Evolutionary conservation across 1,140 invertebrate species (phyloP), one percentile per base, ranked within the genome.

Genomic region (Halictus rubicundus): DNA sequence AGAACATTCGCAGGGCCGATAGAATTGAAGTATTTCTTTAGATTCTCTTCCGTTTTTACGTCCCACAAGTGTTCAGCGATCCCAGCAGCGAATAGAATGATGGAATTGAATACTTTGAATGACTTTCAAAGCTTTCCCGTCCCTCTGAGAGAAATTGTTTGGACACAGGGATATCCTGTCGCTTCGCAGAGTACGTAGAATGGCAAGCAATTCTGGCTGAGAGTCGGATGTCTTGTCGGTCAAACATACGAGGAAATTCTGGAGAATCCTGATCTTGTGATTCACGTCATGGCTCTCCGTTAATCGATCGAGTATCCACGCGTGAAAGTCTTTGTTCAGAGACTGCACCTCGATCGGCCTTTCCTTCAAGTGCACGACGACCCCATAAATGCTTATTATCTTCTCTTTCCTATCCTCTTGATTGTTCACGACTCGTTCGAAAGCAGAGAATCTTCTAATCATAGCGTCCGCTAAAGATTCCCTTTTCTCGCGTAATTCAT

Each of bases 201-300:
- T 88, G 0, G 52, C 61, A 69, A 74, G 68, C 0, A 92, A 42
- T 42, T 89, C 82, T 2, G 80, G 49, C 77, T 85, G 84, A 1
- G 81, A 73, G 10, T 84, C 37, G 0, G 69, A 78, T 6, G 82
- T 79, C 71, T 80, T 82, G 52, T 88, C 83, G 0, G 78, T 87
- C 23, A 93, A 54, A 60, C 89, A 92, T 32, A 89, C 37, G 4
- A 92, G 73, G 78, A 93, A 93, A 84, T 89, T 84, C 59, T 86
- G 76, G 4, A 93, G 68, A 37, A 93, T 87, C 61, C 81, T 59
- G 1, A 71, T 86, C 49, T 90, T 92, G 6, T 87, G 73, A n/a
- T 89, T 81, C 19, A 92, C 57, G 59, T 81, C 68, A 8, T 77
- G 66, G 54, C 70, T 65, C 0, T 23, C 39, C 0, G 69, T n/a